Conservation (phyloP, 2,797 vertebrate species). For the Amblyopsis hoosieri region DNA sequence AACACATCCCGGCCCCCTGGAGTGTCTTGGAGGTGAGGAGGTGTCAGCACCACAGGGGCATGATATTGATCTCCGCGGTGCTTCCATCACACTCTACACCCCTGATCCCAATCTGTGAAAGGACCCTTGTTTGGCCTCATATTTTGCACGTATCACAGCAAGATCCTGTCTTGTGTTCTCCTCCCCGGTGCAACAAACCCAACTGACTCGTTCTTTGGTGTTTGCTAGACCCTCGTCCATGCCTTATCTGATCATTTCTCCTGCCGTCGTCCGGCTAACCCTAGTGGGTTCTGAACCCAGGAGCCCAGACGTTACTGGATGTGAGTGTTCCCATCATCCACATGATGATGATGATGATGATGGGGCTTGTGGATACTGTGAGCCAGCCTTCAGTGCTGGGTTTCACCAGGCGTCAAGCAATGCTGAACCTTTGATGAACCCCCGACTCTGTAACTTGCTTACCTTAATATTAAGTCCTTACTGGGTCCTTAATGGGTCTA, state of each 20-base stretch:
- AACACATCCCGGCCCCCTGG: constrained; percentile 24
- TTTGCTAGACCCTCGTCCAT: constrained; percentile 28
- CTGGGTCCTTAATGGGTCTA: no score
- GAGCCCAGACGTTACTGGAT: constrained; percentile 38
- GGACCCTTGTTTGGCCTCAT: constrained; percentile 3
- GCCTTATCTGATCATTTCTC: neutral
- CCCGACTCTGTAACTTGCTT: no score
- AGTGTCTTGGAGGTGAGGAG: constrained; percentile 27
- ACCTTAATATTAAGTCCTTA: no score
- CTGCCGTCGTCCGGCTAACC: constrained; percentile 9
- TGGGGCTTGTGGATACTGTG: neutral
- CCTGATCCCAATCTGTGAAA: neutral
- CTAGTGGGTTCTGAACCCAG: constrained; percentile 45
- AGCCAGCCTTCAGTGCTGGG: constrained; percentile 35
- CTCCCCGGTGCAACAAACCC: constrained; percentile 8
- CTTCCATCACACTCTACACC: constrained; percentile 11
- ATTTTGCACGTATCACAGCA: constrained; percentile 28
- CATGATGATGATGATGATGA: constrained; percentile 20
- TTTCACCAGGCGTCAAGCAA: constrained; percentile 48
- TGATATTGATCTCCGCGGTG: constrained; percentile 42
- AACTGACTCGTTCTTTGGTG: constrained; percentile 27
- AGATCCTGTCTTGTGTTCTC: neutral
- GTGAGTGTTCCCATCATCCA: constrained; percentile 48
- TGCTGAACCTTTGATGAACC: constrained; percentile 13
- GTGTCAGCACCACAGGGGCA: constrained; percentile 34